Percentiles rank a stretch among this genome's conserved stretches.
Conservation (phyloP, 1,140 invertebrate genomes). For the Ectropis grisescens region DNA sequence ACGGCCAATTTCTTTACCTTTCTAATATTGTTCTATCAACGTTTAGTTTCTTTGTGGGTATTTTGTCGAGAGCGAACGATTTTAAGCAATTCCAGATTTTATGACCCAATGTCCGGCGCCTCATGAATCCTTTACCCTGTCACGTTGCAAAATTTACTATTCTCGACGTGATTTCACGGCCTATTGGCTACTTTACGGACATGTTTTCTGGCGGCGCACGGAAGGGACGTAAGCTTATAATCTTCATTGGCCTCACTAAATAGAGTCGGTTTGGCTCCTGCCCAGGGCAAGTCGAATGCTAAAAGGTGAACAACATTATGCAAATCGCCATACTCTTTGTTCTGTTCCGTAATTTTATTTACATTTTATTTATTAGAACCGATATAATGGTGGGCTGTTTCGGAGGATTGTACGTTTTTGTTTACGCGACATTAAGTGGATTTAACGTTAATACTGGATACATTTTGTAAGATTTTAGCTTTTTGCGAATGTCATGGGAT, state of each 20-base stretch:
- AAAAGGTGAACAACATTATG: slow-evolving; percentile 56
- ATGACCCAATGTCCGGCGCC: no score
- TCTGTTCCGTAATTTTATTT: slow-evolving; percentile 38
- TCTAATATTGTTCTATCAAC: no score
- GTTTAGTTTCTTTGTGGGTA: no score
- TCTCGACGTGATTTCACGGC: no score
- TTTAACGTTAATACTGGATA: slow-evolving; percentile 5
- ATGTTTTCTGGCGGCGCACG: not conserved
- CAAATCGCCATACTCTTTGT: slow-evolving; percentile 52
- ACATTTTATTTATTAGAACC: slow-evolving; percentile 47
- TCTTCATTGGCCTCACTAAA: slow-evolving; percentile 34
- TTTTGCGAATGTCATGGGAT: no score
- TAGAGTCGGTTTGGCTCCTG: slow-evolving; percentile 44
- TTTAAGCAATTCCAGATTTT: no score
- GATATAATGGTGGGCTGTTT: slow-evolving; percentile 30
- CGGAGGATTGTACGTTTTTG: slow-evolving; percentile 23
- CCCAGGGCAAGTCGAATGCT: slow-evolving; percentile 33
- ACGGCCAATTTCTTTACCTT: no score
- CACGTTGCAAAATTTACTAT: no score
- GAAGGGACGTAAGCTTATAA: slow-evolving; percentile 34
- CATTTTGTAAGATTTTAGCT: no score
- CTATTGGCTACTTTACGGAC: no score
- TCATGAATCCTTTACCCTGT: no score
- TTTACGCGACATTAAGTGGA: slow-evolving; percentile 22
- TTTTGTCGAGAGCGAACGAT: no score